Percentiles rank a stretch among this genome's conserved stretches.
These are phyloP conservation scores for Paralichthys olivaceus DNA, from an alignment of 2,113 vertebrate species.

Conservation along the genomic window DNA sequence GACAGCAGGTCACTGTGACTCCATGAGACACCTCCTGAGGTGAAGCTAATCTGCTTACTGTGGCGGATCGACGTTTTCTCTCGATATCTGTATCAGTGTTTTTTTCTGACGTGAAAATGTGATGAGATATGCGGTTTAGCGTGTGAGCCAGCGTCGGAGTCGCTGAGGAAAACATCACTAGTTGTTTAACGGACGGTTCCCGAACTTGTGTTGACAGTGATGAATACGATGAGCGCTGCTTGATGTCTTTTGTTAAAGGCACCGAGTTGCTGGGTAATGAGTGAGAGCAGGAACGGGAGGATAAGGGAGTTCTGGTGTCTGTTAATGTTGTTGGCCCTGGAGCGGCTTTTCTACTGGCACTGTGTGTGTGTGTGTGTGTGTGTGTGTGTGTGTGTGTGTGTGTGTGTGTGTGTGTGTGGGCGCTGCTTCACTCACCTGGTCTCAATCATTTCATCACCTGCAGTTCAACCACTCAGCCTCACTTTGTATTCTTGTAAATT, in stretches of 20 bases:
- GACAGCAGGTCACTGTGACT: constrained; percentile 44
- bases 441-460: too few species aligned
- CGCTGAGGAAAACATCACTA: constrained; percentile 9
- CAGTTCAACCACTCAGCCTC: too few species aligned
- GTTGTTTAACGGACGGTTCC: constrained; percentile 26
- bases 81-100: constrained; percentile 48
- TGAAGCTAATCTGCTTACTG: constrained; percentile 58
- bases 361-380: background rate
- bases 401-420: too few species aligned
- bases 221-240: constrained; percentile 61
- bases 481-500: too few species aligned
- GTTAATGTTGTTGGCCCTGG: constrained; percentile 59
- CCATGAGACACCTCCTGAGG: constrained; percentile 49
- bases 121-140: constrained; percentile 31
- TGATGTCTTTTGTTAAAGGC: constrained; percentile 45
- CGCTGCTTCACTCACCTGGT: too few species aligned
- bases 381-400: too few species aligned
- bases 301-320: constrained; percentile 63
- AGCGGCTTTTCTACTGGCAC: constrained; percentile 50
- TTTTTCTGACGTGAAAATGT: constrained; percentile 29
- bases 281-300: constrained; percentile 61
- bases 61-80: constrained; percentile 52
- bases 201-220: constrained; percentile 68
- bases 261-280: constrained; percentile 27
- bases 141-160: constrained; percentile 14